These are phyloP conservation scores for Nilaparvata lugens DNA, from an alignment of 1,140 invertebrate genomes.

Conservation along the genomic window DNA sequence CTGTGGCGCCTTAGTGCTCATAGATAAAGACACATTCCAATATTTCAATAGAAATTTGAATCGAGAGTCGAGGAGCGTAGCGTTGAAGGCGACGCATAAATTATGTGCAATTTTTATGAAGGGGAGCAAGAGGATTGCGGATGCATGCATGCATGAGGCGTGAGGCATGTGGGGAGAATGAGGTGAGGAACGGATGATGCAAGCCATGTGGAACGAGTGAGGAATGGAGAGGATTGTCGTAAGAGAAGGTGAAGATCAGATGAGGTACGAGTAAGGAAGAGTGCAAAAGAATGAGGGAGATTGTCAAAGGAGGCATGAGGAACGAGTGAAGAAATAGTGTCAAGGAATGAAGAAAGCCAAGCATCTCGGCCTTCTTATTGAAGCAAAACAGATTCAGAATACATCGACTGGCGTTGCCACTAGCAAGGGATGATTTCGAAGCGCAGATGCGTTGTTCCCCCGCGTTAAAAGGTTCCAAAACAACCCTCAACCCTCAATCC, in stretches of 20 bases:
- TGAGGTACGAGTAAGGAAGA: no score
- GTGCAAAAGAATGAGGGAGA: no score
- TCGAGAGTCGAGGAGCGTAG: neutral
- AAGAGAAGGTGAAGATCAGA: no score
- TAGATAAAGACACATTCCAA: neutral
- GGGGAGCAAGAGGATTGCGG: neutral
- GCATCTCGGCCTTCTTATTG: neutral
- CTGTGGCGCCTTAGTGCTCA: neutral
- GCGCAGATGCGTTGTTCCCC: constrained; percentile 3
- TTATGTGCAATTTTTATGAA: constrained; percentile 4
- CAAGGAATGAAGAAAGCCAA: no score
- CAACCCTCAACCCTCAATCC: neutral
- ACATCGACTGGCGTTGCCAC: neutral
- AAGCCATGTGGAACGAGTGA: no score
- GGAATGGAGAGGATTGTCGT: no score
- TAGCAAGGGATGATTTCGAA: neutral
- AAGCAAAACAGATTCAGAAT: constrained; percentile 3
- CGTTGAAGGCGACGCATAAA: constrained; percentile 1
- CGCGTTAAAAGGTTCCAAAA: constrained; percentile 1
- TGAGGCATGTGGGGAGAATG: neutral
- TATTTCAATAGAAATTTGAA: constrained; percentile 3
- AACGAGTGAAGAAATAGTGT: no score
- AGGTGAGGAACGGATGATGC: no score
- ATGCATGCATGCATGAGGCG: constrained; percentile 3
- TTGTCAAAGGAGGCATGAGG: no score